Evolutionary conservation across 2,113 vertebrate species (phyloP).

Genomic region (Rhipidura dahli): DNA sequence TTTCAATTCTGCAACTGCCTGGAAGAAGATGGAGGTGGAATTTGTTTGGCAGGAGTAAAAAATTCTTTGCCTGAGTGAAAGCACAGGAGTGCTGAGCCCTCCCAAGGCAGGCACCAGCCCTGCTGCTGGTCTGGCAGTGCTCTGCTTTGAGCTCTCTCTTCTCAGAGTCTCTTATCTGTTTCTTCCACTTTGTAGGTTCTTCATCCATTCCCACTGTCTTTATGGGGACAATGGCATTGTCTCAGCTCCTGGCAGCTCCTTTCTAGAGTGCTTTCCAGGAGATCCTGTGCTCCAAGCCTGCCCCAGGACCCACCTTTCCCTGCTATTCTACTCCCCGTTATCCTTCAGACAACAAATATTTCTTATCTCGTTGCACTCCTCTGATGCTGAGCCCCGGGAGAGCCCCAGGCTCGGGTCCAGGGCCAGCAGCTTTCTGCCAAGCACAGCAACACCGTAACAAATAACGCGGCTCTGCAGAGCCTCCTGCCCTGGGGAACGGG

Average conservation of each 20-base stretch:
- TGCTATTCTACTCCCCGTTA: background rate
- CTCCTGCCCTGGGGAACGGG: rapidly evolving
- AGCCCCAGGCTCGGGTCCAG: background rate
- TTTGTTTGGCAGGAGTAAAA: background rate
- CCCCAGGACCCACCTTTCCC: background rate
- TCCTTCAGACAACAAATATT: background rate
- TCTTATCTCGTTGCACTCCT: background rate
- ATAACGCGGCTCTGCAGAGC: background rate
- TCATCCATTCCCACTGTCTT: background rate
- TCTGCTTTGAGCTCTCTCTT: background rate
- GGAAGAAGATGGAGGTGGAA: background rate
- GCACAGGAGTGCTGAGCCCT: background rate
- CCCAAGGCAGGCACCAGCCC: background rate
- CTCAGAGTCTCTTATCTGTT: background rate
- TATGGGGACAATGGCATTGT: background rate
- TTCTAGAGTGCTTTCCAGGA: background rate
- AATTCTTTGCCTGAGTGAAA: background rate
- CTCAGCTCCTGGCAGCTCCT: background rate
- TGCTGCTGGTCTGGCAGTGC: background rate
- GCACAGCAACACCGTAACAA: background rate
- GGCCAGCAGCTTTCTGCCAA: background rate
- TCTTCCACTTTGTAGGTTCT: background rate
- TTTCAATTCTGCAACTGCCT: background rate
- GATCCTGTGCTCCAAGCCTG: background rate
- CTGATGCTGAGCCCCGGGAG: background rate